These are phyloP conservation scores for Cyprinodon tularosa DNA, from an alignment of 2,113 vertebrate species.

Conservation along the genomic window DNA sequence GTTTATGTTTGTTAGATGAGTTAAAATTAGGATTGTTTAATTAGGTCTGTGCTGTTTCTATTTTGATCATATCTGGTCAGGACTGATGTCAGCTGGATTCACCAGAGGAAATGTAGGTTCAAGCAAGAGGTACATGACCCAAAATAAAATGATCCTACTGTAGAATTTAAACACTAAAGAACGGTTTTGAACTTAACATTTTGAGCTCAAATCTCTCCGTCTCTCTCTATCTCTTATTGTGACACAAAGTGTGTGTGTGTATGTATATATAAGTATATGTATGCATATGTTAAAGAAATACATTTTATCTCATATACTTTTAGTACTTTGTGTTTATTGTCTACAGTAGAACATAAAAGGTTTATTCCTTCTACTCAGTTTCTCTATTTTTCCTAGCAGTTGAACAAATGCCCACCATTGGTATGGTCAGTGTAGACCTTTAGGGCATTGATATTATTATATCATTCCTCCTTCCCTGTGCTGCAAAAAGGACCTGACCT, in stretches of 20 bases:
- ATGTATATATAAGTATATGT: constrained; percentile 2
- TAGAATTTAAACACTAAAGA: too few relatives aligned
- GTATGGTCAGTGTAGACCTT: constrained; percentile 35
- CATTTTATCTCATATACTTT: constrained; percentile 27
- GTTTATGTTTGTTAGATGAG: too few relatives aligned
- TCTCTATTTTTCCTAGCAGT: constrained; percentile 16
- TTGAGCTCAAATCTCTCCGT: too few relatives aligned
- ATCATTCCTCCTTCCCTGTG: constrained; percentile 50
- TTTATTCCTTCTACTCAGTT: constrained; percentile 35
- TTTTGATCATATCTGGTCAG: too few relatives aligned
- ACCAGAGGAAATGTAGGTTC: too few relatives aligned
- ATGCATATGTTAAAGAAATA: constrained; percentile 5
- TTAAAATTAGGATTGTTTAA: too few relatives aligned
- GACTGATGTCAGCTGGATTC: too few relatives aligned
- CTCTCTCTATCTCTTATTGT: background rate
- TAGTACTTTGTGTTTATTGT: constrained; percentile 1
- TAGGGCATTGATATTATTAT: constrained; percentile 61
- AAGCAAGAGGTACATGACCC: too few relatives aligned
- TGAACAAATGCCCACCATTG: constrained; percentile 32
- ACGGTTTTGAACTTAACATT: too few relatives aligned
- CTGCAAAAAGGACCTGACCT: constrained; percentile 63
- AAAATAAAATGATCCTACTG: too few relatives aligned
- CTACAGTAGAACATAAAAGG: constrained; percentile 13
- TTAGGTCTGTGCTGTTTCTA: too few relatives aligned
- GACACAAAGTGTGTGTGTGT: constrained; percentile 20